Evolutionary conservation across 2,113 vertebrate species (phyloP).

Genomic region (Azemiops feae): DNA sequence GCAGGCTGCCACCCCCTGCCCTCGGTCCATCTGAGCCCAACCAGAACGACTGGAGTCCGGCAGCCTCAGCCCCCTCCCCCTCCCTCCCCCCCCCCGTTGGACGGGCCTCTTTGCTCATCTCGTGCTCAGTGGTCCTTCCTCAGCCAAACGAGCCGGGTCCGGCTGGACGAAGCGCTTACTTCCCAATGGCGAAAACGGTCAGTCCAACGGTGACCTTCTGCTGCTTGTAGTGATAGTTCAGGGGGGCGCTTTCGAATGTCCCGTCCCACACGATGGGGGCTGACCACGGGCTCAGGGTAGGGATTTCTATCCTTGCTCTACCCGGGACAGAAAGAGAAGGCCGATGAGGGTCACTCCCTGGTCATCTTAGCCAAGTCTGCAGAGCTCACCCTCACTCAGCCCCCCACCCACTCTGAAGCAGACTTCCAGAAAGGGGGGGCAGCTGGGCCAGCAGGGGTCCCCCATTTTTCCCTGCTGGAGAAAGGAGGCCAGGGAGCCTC

Average conservation of each 20-base stretch:
- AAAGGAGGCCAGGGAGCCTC: background rate
- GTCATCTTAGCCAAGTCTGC: background rate
- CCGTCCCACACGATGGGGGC: constrained; percentile 59
- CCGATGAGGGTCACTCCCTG: background rate
- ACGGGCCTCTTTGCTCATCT: background rate
- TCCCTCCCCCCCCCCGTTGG: background rate
- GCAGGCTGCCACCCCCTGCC: background rate
- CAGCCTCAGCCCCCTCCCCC: too few relatives aligned
- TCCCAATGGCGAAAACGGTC: constrained; percentile 37
- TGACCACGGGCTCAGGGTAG: constrained; percentile 40
- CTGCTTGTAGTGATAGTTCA: constrained; percentile 45
- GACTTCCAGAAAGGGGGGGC: background rate
- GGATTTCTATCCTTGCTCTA: constrained; percentile 41
- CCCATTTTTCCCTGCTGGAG: background rate
- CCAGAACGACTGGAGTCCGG: background rate
- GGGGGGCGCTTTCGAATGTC: constrained; percentile 43
- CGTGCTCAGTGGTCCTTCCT: background rate
- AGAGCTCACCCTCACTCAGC: background rate
- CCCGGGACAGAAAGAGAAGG: background rate
- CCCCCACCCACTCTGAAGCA: background rate
- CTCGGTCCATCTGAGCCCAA: background rate
- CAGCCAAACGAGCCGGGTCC: accelerated
- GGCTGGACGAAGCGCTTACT: constrained; percentile 31
- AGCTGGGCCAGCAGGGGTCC: too few relatives aligned
- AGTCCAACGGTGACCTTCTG: constrained; percentile 53